Evolutionary conservation across 2,888 invertebrate species (phyloP), one percentile per base, ranked within the genome.

Genomic region (Epinotia nisella): DNA sequence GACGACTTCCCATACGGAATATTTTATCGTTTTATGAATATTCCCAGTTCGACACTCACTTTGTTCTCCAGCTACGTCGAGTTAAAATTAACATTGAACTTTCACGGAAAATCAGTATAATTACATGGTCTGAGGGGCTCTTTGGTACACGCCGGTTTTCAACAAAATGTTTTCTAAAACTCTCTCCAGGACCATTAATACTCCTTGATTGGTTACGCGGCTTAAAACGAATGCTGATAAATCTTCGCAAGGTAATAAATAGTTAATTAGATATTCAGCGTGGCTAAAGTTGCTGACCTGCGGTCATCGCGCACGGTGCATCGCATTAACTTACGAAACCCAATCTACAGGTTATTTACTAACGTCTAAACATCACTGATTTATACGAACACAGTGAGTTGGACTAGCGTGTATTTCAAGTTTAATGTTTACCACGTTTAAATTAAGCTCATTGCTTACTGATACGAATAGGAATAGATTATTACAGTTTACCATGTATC

Each of bases 11-110:
- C 49, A 72, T 56, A 62, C 55, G 29, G 72, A 68, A 62, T 72
- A 72, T 56, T 67, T 72, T 67, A 72, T 58, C 67, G 56, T 71
- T 71, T 62, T 66, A 72, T 61, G 67, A 72, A 72, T 72, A 67
- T 68, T 67, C 58, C 17, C 61, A 49, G 61, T 61, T 65, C 45
- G 17, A 71, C 60, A 72, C 29, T 49, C 55, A 61, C 56, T 61
- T 71, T 29, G 17, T 60, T 66, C 15, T 19, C 35, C 11, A 15
- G 29, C 45, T 49, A 45, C 24, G 19, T 29, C 29, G 15, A 24
- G 24, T 19, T 45, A 7, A 19, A 58, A 66, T 56, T 56, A 49
- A 49, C 49, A 49, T 29, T 51, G 49, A 49, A 62, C 17, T 24
- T 61, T 61, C n/a, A 45, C 24, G n/a, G 35, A 15, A 24, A 45